Base-by-base conservation (phyloP, 1,140 invertebrate species). In the Charaxes varanes region DNA sequence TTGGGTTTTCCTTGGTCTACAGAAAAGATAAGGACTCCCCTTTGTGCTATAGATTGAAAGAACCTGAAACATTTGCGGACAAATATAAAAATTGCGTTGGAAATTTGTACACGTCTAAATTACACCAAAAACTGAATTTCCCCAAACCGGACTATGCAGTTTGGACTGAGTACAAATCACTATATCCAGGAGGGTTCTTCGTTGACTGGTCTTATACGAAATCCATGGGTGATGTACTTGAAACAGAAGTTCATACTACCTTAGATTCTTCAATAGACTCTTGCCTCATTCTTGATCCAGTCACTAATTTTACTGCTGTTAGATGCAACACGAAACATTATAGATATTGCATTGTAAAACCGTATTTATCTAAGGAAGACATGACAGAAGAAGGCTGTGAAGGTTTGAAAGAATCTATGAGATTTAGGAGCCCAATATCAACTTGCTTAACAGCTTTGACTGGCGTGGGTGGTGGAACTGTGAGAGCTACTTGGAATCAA, bases 121-220 rank as follows among this genome's bases (percentile, higher is more conserved):
- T 73, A 30, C 65, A 67, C 19, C 11, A 64, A 11, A 63, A 59
- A 12, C 41, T 67, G 3, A 64, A 72, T 31, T 45, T 72, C 4
- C 49, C 59, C 0, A 53, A 50, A 27, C 40, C 55, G 11, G 54
- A 69, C 10, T 45, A 59, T 18, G 38, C 50, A 11, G 47, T 84
- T 33, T 85, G 83, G 83, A 64, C 72, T 0, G 78, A 84, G 13
- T 84, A 72, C 36, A 69, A 65, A 32, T 61, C 70, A 7, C 24
- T 64, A 3, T 82, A 85, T 26, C 64, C 72, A 18, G 71, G 79
- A 4, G 82, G 82, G 6, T 65, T 72, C 0, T 83, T 82, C 23
- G 50, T 83, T 4, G 74, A 80, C 12, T 69, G 62, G 58, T 68
- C 66, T 0, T 64, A 63, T 7, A 69, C 63, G 6, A 62, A 59